Evolutionary conservation across 2,113 vertebrate species (phyloP).

Genomic region (Rallus limicola): DNA sequence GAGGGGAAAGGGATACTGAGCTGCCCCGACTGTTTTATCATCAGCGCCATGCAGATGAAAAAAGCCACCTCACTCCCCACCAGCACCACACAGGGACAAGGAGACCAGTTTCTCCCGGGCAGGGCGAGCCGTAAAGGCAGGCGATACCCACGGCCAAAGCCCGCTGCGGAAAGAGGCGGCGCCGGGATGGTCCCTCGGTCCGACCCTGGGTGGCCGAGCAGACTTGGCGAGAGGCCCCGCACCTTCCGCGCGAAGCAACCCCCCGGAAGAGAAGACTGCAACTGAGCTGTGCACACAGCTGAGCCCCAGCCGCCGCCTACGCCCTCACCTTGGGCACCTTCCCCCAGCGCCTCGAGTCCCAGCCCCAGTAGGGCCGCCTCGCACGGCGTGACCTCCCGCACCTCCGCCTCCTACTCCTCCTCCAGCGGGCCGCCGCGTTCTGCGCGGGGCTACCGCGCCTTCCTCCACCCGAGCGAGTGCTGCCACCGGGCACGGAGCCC

Average conservation of each 20-base stretch:
- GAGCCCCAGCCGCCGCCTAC: too few species aligned
- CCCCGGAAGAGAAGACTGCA: accelerated
- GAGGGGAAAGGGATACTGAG: accelerated
- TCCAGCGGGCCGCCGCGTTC: neutral
- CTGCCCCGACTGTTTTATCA: accelerated
- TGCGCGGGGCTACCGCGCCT: too few species aligned
- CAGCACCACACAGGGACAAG: accelerated
- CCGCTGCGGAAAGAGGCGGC: accelerated
- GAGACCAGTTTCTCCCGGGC: accelerated
- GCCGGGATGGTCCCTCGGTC: accelerated
- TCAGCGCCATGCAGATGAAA: accelerated
- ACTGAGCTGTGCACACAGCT: accelerated
- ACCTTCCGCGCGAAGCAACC: accelerated
- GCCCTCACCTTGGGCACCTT: accelerated
- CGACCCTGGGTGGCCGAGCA: accelerated
- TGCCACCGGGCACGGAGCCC: neutral
- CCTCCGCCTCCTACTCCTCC: too few species aligned
- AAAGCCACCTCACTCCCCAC: neutral
- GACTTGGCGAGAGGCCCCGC: accelerated
- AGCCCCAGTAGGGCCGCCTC: too few species aligned
- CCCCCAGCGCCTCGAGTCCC: neutral
- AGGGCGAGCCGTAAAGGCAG: accelerated
- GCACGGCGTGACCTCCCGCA: neutral
- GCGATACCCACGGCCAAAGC: accelerated
- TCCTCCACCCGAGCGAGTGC: accelerated